Conservation (phyloP, 2,797 vertebrate species). For the Crocidura indochinensis region DNA sequence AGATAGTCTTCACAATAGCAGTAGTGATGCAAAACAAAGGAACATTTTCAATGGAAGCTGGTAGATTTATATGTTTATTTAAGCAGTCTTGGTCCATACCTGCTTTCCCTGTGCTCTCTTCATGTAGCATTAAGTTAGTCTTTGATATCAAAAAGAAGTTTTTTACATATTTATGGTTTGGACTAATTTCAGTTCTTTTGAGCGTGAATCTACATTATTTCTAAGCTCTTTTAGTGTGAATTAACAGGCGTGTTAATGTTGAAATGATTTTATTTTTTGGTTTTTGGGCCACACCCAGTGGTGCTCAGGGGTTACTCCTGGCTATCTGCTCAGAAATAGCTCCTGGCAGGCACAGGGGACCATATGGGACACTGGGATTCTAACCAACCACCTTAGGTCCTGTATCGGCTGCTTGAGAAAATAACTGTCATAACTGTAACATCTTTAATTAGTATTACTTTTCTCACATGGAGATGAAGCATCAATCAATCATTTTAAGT, state of each 20-base stretch:
- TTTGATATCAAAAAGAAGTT: conserved; percentile 19
- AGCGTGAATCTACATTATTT: conserved; percentile 40
- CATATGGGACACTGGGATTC: too few relatives aligned
- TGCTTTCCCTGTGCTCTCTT: not conserved
- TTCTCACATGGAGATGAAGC: not conserved
- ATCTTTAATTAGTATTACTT: not conserved
- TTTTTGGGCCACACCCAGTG: too few relatives aligned
- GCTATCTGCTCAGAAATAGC: too few relatives aligned
- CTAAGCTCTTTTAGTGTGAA: conserved; percentile 43
- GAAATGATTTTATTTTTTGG: too few relatives aligned
- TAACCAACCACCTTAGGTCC: too few relatives aligned
- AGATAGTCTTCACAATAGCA: too few relatives aligned
- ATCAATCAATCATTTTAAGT: conserved; percentile 6
- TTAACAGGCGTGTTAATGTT: conserved; percentile 29
- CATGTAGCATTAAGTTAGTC: not conserved
- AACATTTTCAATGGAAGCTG: not conserved
- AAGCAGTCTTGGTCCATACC: not conserved
- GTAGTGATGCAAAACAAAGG: not conserved
- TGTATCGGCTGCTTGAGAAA: too few relatives aligned
- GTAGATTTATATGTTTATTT: not conserved
- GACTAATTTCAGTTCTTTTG: conserved; percentile 49
- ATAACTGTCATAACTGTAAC: not conserved
- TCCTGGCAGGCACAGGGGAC: too few relatives aligned
- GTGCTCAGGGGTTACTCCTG: too few relatives aligned
- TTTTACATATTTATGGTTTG: conserved; percentile 11